Evolutionary conservation across 2,113 vertebrate species (phyloP), one percentile per base, ranked within the genome.

Genomic region (Scomber colias): DNA sequence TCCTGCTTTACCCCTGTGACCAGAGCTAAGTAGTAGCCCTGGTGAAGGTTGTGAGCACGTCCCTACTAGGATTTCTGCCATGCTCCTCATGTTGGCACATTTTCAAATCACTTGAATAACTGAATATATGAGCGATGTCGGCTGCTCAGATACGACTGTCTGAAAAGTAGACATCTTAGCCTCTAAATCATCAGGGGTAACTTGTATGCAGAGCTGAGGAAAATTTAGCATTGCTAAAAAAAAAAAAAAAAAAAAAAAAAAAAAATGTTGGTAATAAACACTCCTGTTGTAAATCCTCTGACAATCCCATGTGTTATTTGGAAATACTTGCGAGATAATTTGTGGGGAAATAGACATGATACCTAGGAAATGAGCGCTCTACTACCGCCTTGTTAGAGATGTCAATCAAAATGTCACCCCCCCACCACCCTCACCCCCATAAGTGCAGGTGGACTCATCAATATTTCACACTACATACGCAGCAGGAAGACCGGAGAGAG

Each of bases 401-500:
- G 75, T 75, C 75, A 79, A 49, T 83, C 82, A 87, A 85, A 77
- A 61, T 35, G 57, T 59, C 71, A 79, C 31, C 24, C 24, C 3
- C 3, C 24, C 1, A 27, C 24, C 24, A 21, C 1, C 24, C 24
- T 2, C 24, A 14, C 57, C 46, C 27, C 40, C 35, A 40, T 51
- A 30, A 49, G 78, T 67, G 50, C 40, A 64, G 67, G 19, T 69
- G 13, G 66, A 71, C 12, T 31, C 48, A 68, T 70, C 46, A 50
- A 63, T 84, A 75, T 83, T 75, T 75, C 51, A 55, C 48, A 49
- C 14, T 30, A 17, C 68, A 61, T 19, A 11, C 44, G 21, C 21
- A n/a, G 21, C 21, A n/a, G 45, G 12, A 62, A 14, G 70, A 55
- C 31, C 7, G 21, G 21, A 15, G 21, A 35, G 35, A 53, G 45